Percentiles rank a stretch among this genome's conserved stretches.
These are phyloP conservation scores for Stomorhina lunata DNA, from an alignment of 2,888 invertebrate species.

Conservation along the genomic window DNA sequence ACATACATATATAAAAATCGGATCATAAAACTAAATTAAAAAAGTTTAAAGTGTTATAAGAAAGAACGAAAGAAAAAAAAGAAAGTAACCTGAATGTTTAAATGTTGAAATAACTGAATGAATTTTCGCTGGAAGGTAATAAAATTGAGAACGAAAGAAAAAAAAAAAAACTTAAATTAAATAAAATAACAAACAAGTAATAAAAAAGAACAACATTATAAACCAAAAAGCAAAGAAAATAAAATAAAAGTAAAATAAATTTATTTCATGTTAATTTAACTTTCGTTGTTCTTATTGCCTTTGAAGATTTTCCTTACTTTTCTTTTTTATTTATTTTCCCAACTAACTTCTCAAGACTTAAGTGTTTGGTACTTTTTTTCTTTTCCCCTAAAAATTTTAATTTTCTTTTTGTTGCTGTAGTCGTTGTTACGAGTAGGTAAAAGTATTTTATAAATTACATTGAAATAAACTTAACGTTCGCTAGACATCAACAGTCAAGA, in stretches of 20 bases:
- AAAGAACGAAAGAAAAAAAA: no score
- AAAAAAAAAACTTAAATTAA: background rate
- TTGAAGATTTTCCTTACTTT: background rate
- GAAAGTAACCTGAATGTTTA: slow-evolving; percentile 1
- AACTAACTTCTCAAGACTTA: background rate
- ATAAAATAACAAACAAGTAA: background rate
- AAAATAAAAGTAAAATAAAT: slow-evolving; percentile 8
- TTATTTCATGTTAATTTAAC: slow-evolving; percentile 47
- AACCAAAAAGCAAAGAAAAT: background rate
- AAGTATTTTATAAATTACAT: background rate
- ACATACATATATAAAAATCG: background rate
- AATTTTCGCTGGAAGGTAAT: background rate
- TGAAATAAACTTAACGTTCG: background rate
- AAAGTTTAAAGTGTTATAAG: slow-evolving; percentile 52
- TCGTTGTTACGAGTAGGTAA: no score
- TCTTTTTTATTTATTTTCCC: background rate
- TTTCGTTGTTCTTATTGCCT: slow-evolving; percentile 13
- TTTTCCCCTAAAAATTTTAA: slow-evolving; percentile 12
- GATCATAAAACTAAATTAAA: slow-evolving; percentile 56
- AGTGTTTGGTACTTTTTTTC: background rate
- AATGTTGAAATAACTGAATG: background rate
- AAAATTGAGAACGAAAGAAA: background rate
- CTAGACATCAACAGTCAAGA: background rate
- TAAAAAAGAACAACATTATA: background rate
- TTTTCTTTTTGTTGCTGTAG: background rate